Base-by-base conservation (phyloP, 2,888 invertebrate genomes). In the Rhaphigaster nebulosa region DNA sequence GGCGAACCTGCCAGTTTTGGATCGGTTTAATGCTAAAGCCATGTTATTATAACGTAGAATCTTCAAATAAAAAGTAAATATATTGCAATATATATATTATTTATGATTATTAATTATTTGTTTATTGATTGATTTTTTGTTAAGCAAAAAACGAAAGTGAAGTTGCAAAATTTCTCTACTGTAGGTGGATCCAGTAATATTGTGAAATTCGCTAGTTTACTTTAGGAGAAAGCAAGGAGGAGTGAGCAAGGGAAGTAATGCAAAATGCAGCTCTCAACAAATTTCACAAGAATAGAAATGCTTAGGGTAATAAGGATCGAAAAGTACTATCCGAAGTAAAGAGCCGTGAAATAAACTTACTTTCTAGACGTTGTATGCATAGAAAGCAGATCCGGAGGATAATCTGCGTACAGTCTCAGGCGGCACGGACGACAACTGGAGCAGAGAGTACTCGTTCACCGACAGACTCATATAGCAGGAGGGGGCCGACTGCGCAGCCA, bases 301-400 rank as follows among this genome's bases (percentile, higher is more conserved):
- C 50, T 45, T n/a, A 84, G n/a, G 84, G 23, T 45, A 84, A 84
- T 84, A 45, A 84, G 45, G 45, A 45, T n/a, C 84, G 45, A 50
- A 45, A 84, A 41, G 45, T 26, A 1, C n/a, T n/a, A 50, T 84
- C 26, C n/a, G 45, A 15, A 10, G 84, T 84, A 41, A 84, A 84
- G n/a, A 45, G n/a, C 84, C 84, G 84, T 84, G 84, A 15, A 84
- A 84, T 84, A 50, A 84, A 76, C 10, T 76, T 76, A 76, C 70
- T 76, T 76, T 76, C 70, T 38, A 84, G 23, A 84, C 26, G 84
- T 41, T n/a, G 13, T 50, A 45, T n/a, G 13, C 20, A 76, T 76
- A 76, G 70, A 76, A 76, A 76, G 70, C n/a, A 84, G 45, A 45
- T 84, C 18, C 45, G 26, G 45, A 45, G 84, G 45, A 84, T 50